phyloP scores from a whole-genome alignment of 2,888 invertebrate species.

The Fragum whitleyi region DNA sequence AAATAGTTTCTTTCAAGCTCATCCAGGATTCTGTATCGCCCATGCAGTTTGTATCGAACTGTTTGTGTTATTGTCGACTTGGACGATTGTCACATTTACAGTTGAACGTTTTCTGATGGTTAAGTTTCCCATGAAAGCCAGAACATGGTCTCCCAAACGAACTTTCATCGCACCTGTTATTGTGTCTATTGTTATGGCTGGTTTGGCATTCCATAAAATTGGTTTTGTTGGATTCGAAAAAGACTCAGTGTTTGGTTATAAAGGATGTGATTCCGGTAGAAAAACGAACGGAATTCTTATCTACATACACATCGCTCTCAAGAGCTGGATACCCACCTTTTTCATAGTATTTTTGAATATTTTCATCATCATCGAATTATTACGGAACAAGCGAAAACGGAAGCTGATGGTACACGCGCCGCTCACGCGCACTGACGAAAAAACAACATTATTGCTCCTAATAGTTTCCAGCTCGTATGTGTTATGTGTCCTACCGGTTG shows the following conservation, averaged over 20 bases:
- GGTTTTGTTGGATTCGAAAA: constrained; percentile 73
- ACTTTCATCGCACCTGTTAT: constrained; percentile 42
- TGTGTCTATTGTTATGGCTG: constrained; percentile 52
- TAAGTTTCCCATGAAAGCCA: constrained; percentile 66
- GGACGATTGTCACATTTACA: constrained; percentile 68
- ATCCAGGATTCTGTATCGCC: constrained; percentile 61
- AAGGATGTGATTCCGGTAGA: constrained; percentile 66
- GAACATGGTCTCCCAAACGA: constrained; percentile 46
- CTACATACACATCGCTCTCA: constrained; percentile 69
- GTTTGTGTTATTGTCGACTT: constrained; percentile 68
- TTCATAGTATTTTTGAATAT: constrained; percentile 61
- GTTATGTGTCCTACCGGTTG: constrained; percentile 8
- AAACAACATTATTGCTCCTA: constrained; percentile 64
- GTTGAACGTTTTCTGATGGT: constrained; percentile 69
- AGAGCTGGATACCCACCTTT: constrained; percentile 69
- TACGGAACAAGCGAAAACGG: constrained; percentile 46
- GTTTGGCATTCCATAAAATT: constrained; percentile 66
- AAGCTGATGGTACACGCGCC: constrained; percentile 42
- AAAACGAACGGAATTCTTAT: constrained; percentile 58
- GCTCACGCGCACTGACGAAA: constrained; percentile 61
- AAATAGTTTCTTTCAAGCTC: constrained; percentile 46
- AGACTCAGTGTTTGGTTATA: constrained; percentile 72
- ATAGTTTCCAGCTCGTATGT: constrained; percentile 67
- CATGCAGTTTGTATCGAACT: constrained; percentile 69
- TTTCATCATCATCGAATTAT: constrained; percentile 55